Percentiles rank a stretch among this genome's conserved stretches.
Conservation (phyloP, 2,797 vertebrate genomes). For the Premnoplex brunnescens region DNA sequence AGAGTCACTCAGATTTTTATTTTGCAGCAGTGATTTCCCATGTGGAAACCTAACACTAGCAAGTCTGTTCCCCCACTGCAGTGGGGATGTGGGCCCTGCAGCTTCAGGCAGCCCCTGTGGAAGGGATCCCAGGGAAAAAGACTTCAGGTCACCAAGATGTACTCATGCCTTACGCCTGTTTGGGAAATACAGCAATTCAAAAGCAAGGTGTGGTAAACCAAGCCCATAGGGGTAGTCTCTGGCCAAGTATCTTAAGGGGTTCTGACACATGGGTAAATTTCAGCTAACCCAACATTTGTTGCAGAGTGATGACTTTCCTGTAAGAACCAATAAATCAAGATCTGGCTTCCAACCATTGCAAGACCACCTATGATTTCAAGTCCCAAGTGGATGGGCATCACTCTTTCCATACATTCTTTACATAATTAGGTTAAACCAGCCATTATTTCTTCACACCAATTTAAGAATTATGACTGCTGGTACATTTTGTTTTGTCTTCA, state of each 20-base stretch:
- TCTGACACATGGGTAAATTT: background rate
- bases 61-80: background rate
- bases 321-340: background rate
- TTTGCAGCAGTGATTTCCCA: background rate
- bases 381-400: background rate
- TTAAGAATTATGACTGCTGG: slow-evolving; percentile 5
- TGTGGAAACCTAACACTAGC: background rate
- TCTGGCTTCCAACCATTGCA: background rate
- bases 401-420: slow-evolving; percentile 49
- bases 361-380: slow-evolving; percentile 6
- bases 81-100: background rate
- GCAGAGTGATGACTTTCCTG: background rate
- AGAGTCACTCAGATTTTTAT: background rate
- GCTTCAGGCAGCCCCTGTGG: background rate
- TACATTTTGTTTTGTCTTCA: slow-evolving; percentile 49
- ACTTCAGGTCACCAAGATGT: background rate
- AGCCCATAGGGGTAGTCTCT: background rate
- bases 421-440: slow-evolving; percentile 1
- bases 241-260: background rate
- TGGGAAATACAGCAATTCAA: background rate
- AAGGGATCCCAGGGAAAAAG: background rate
- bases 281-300: background rate
- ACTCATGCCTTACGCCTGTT: background rate
- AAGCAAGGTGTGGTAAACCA: background rate
- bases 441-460: slow-evolving; percentile 45